Conservation (phyloP, 2,888 invertebrate genomes). For the Archaeoteleia sp. region DNA sequence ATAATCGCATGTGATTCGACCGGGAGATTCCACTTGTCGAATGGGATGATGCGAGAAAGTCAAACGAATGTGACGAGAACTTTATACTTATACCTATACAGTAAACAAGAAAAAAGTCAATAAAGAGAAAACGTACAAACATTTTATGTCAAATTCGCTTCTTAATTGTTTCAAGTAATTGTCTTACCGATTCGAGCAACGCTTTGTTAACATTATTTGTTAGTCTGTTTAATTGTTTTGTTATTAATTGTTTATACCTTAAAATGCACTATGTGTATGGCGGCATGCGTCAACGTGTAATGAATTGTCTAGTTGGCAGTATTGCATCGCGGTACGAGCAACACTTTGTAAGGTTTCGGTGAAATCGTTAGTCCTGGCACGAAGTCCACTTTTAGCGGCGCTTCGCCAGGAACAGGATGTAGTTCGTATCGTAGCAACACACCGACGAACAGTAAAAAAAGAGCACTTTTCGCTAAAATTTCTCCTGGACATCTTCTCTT, state of each 20-base stretch:
- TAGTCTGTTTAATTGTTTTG: too few species aligned
- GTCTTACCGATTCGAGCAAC: conserved; percentile 1
- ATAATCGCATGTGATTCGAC: conserved; percentile 46
- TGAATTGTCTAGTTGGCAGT: not conserved
- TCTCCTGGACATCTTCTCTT: conserved; percentile 81
- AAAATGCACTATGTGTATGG: conserved; percentile 2
- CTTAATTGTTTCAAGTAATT: not conserved
- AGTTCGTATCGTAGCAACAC: conserved; percentile 78
- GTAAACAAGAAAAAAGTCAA: conserved; percentile 14
- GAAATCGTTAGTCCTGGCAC: conserved; percentile 78
- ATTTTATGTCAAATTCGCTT: conserved; percentile 13
- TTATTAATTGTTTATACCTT: conserved; percentile 1
- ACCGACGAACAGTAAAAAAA: conserved; percentile 80
- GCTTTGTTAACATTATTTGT: too few species aligned
- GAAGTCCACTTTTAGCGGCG: conserved; percentile 74
- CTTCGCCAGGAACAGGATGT: conserved; percentile 70
- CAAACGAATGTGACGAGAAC: conserved; percentile 51
- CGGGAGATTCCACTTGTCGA: conserved; percentile 49
- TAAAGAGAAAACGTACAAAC: conserved; percentile 29
- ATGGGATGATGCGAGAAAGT: conserved; percentile 51
- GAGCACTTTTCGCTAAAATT: conserved; percentile 78
- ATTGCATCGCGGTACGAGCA: conserved; percentile 68
- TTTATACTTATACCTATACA: conserved; percentile 34
- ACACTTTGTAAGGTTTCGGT: conserved; percentile 77
- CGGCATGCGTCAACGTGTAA: not conserved